Evolutionary conservation across 2,113 vertebrate genomes (phyloP).

Genomic region (Polypterus senegalus): DNA sequence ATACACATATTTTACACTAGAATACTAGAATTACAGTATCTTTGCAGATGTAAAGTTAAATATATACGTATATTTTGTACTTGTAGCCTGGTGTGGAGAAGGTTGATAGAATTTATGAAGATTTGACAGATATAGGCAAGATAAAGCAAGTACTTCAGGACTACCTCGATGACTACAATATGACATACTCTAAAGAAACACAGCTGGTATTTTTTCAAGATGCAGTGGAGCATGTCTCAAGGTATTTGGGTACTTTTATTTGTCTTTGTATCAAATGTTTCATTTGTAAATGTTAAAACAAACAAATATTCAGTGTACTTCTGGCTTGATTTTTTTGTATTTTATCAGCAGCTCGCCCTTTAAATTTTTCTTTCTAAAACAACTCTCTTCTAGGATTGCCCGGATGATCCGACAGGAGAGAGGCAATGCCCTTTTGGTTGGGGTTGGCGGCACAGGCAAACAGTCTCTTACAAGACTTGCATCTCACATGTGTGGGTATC

Average conservation of each 20-base stretch:
- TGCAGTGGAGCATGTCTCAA: constrained; percentile 71
- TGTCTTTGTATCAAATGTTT: neutral
- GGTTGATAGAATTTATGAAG: constrained; percentile 51
- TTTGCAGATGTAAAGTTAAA: neutral
- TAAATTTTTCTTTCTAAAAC: too few relatives aligned
- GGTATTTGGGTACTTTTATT: constrained; percentile 34
- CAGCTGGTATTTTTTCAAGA: constrained; percentile 80
- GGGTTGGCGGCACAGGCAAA: constrained; percentile 75
- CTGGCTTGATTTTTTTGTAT: too few relatives aligned
- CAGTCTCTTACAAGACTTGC: constrained; percentile 69
- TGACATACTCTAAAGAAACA: constrained; percentile 61
- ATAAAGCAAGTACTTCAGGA: constrained; percentile 60
- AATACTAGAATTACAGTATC: too few relatives aligned
- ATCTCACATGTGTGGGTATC: constrained; percentile 66
- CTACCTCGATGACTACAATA: constrained; percentile 70
- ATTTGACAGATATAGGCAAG: constrained; percentile 57
- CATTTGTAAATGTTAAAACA: neutral
- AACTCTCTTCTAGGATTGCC: constrained; percentile 49
- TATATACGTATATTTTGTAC: constrained; percentile 12
- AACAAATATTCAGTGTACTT: too few relatives aligned
- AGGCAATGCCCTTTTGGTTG: constrained; percentile 71
- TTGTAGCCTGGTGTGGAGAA: constrained; percentile 46
- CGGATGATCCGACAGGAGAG: constrained; percentile 75
- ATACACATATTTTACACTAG: neutral
- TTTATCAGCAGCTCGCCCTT: too few relatives aligned